These are phyloP conservation scores for Aplidium turbinatum DNA, from an alignment of 23 tunicate genomes.

Conservation along the genomic window DNA sequence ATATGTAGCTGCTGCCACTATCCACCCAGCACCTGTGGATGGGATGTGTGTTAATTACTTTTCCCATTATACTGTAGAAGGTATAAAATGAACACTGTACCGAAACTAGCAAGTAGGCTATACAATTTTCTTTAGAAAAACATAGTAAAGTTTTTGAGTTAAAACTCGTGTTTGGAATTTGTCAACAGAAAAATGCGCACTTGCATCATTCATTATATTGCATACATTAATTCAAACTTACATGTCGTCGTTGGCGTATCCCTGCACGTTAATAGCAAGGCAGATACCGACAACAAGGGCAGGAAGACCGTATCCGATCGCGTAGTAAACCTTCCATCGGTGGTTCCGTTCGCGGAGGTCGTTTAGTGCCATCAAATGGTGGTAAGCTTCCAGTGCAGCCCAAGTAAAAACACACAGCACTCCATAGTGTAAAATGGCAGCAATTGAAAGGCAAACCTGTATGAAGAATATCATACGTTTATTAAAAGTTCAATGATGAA, in stretches of 20 bases:
- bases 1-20: conserved; percentile 56
- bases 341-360: conserved; percentile 53
- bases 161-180: background rate
- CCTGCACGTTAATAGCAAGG: conserved; percentile 61
- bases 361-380: conserved; percentile 33
- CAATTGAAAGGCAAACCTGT: conserved; percentile 65
- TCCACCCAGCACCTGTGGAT: conserved; percentile 77
- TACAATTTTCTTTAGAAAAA: background rate
- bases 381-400: conserved; percentile 73
- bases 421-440: conserved; percentile 71
- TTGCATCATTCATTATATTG: background rate
- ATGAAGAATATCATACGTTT: background rate
- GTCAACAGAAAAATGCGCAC: background rate
- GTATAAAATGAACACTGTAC: too few species aligned
- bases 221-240: too few species aligned
- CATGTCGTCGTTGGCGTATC: conserved; percentile 54
- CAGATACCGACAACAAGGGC: conserved; percentile 52
- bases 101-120: too few species aligned
- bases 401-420: conserved; percentile 68
- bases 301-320: conserved; percentile 76
- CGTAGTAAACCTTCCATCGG: conserved; percentile 85
- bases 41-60: too few species aligned
- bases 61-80: too few species aligned
- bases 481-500: background rate
- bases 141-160: background rate